Evolutionary conservation across 2,797 vertebrate species (phyloP).

Genomic region (Diceros bicornis): DNA sequence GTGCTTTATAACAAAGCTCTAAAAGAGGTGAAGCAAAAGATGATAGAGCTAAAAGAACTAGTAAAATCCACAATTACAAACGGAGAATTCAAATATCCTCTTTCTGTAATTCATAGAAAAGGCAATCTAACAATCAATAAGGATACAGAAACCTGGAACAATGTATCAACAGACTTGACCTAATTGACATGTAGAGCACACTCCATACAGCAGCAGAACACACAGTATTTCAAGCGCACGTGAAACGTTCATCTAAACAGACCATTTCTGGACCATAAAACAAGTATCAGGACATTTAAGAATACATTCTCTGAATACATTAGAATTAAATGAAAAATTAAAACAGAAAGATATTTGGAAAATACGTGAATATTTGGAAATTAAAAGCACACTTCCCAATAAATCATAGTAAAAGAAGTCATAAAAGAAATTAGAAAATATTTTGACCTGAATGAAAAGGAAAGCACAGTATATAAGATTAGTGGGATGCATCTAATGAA

Average conservation of each 20-base stretch:
- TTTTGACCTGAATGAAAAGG: too few species aligned
- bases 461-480: too few species aligned
- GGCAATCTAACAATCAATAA: background rate
- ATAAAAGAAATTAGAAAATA: background rate
- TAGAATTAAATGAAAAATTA: background rate
- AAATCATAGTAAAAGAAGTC: background rate
- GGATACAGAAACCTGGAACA: background rate
- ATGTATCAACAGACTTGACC: background rate
- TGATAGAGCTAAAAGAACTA: background rate
- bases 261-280: background rate
- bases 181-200: background rate
- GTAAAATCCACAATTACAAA: background rate
- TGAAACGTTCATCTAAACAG: background rate
- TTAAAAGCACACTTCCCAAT: background rate
- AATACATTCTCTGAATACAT: background rate
- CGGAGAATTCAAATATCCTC: background rate
- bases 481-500: too few species aligned
- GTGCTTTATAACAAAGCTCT: background rate
- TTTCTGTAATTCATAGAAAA: background rate
- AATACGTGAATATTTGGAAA: background rate
- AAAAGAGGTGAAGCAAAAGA: background rate
- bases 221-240: background rate
- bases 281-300: background rate
- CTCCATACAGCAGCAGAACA: background rate
- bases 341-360: background rate